Conservation (phyloP, 2,113 vertebrate species). For the Passer montanus region DNA sequence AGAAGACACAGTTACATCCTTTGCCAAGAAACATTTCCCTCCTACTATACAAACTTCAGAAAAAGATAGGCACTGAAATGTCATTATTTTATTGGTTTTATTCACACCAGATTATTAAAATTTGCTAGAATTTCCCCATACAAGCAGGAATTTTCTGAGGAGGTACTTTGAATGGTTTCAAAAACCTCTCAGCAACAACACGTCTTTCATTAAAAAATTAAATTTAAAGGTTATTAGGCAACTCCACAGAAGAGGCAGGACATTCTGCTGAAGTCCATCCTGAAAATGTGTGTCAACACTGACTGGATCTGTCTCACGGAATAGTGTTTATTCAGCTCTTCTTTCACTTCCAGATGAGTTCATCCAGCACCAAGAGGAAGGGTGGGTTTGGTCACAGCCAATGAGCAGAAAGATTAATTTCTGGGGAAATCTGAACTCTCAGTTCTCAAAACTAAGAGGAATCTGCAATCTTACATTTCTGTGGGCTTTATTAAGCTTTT, state of each 20-base stretch:
- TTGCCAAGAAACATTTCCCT: neutral
- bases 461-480: neutral
- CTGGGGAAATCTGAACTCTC: neutral
- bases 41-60: neutral
- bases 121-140: neutral
- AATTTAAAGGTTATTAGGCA: neutral
- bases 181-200: neutral
- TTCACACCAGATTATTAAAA: neutral
- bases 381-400: neutral
- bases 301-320: neutral
- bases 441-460: neutral
- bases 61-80: neutral
- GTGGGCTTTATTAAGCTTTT: neutral
- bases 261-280: neutral
- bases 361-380: neutral
- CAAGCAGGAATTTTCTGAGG: neutral
- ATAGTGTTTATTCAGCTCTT: neutral
- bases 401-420: neutral
- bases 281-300: neutral
- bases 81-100: neutral
- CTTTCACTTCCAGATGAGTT: neutral
- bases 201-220: neutral
- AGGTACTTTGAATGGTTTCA: neutral
- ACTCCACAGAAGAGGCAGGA: neutral
- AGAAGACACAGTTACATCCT: neutral